Conservation (phyloP, 1,140 invertebrate species). For the Druon quercuslanigerum region DNA sequence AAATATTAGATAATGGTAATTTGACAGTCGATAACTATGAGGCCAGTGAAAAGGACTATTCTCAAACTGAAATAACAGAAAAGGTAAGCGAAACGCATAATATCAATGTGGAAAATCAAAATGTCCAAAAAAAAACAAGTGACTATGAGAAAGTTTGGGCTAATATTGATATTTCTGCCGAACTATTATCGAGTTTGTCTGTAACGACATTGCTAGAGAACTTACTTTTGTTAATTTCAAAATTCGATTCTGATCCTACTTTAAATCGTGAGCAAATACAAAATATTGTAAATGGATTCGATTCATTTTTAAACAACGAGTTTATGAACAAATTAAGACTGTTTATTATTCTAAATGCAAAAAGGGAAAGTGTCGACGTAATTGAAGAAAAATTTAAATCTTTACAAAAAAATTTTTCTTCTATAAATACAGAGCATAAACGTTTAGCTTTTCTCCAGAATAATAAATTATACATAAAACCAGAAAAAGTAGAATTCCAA, state of each 20-base stretch:
- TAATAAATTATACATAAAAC: constrained; percentile 24
- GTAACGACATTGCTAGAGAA: neutral
- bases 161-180: neutral
- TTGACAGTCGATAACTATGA: neutral
- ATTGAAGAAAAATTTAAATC: constrained; percentile 19
- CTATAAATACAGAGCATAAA: constrained; percentile 42
- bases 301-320: constrained; percentile 14
- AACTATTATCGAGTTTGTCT: neutral
- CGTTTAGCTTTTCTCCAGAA: constrained; percentile 35
- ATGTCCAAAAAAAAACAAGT: too few relatives aligned
- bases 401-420: constrained; percentile 22
- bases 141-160: too few relatives aligned
- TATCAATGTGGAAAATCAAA: too few relatives aligned
- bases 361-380: neutral
- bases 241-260: neutral
- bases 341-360: constrained; percentile 12
- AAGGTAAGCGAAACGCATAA: too few relatives aligned
- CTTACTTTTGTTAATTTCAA: too few relatives aligned
- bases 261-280: constrained; percentile 28
- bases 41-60: neutral
- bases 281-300: constrained; percentile 12
- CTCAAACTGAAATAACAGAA: too few relatives aligned
- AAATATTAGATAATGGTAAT: neutral
- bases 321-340: constrained; percentile 31
- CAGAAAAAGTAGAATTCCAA: constrained; percentile 19